Base-by-base conservation (phyloP, 2,888 invertebrate species). In the Clepsis dumicolana region DNA sequence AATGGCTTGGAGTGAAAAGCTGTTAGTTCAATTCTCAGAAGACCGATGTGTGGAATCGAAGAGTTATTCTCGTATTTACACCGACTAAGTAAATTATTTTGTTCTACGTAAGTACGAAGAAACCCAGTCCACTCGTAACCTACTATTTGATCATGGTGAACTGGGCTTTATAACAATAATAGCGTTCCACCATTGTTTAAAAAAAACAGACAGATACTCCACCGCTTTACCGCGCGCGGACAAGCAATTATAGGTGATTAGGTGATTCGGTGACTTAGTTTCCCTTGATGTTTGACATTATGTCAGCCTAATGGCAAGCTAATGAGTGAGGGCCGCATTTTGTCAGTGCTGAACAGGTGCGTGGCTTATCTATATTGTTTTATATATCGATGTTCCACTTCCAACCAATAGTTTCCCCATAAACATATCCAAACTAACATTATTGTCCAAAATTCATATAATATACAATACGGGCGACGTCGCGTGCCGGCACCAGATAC, bases 401-500 rank as follows among this genome's bases (percentile, higher is more conserved):
- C 10, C 21, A 48, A 8, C 48, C 48, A 14, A 52, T 52, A 24
- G 24, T 52, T 52, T 27, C 8, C 10, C 4, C 56, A 63, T 66
- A 59, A 65, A 61, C 60, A 38, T 44, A 41, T 38, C 35, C 18
- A 32, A 53, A 66, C 12, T 7, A 21, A n/a, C 48, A 25, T 62
- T 29, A 67, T 32, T 57, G 35, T 57, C 56, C 59, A 38, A 59
- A 38, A 57, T 57, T 14, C 53, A 56, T 62, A 21, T 48, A 12
- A 50, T 2, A 1, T n/a, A 38, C 59, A 68, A 53, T 21, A 52
- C n/a, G 57, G 73, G 86, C 21, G 85, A 80, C 73, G 67, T 87
- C 87, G 63, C 85, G 52, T 50, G 57, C 44, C 48, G 80, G 81
- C 75, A 85, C 87, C 53, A 71, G 50, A 76, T 83, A 87, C 87